phyloP scores from a whole-genome alignment of 2,113 vertebrate species.

The Glaucomys volans region DNA sequence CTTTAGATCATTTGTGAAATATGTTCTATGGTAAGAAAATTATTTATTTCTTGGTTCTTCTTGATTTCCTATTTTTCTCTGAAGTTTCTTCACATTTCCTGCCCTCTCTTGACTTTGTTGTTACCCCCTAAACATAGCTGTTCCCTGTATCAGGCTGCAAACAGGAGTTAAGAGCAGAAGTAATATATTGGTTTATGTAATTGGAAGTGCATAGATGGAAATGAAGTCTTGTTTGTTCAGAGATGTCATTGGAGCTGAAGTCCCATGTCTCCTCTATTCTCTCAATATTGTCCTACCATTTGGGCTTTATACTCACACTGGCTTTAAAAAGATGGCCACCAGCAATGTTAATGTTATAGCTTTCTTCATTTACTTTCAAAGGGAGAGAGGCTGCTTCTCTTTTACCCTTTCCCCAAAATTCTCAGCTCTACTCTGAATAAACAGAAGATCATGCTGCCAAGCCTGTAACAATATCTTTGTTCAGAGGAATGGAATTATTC shows the following conservation, averaged over 20 bases:
- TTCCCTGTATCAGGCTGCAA: neutral
- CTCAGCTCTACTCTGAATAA: neutral
- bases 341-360: neutral
- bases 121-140: neutral
- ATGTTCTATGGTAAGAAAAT: neutral
- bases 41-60: conserved; percentile 31
- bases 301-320: neutral
- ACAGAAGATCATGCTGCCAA: neutral
- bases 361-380: conserved; percentile 23
- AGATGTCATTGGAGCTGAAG: neutral
- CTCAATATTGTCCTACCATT: conserved; percentile 42
- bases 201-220: neutral
- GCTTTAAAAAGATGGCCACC: neutral
- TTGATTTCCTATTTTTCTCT: neutral
- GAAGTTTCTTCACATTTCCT: conserved; percentile 37
- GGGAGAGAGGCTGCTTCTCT: neutral
- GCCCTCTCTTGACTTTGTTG: neutral
- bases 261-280: neutral
- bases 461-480: conserved; percentile 13
- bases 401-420: neutral
- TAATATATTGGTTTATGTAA: neutral
- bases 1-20: conserved; percentile 22
- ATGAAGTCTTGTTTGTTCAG: conserved; percentile 35
- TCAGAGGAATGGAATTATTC: neutral
- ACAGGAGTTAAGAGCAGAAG: conserved; percentile 13